These are phyloP conservation scores for Regulus satrapa DNA, from an alignment of 2,113 vertebrate species.

Conservation along the genomic window DNA sequence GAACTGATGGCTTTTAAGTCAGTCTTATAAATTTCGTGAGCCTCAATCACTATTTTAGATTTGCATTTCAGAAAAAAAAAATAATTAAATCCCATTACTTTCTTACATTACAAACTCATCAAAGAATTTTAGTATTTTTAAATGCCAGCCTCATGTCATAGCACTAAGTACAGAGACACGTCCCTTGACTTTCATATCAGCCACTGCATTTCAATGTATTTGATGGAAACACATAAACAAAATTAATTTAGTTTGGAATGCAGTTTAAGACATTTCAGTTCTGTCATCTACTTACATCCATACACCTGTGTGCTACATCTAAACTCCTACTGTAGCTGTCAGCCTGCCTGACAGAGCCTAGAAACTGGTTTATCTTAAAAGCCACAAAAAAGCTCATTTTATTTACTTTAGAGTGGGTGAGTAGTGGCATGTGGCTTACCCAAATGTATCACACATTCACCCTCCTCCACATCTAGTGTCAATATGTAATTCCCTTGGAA, in stretches of 20 bases:
- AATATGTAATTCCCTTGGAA: not conserved
- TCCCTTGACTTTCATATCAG: not conserved
- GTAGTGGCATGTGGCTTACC: not conserved
- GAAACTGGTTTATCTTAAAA: not conserved
- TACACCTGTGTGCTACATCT: not conserved
- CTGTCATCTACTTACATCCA: not conserved
- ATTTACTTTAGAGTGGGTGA: not conserved
- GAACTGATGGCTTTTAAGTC: not conserved
- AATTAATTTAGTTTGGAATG: not conserved
- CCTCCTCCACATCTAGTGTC: not conserved
- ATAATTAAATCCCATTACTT: not conserved
- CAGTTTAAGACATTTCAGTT: not conserved
- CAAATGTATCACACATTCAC: not conserved
- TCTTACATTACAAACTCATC: not conserved
- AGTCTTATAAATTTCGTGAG: not conserved
- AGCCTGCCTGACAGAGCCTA: not conserved
- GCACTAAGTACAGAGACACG: not conserved
- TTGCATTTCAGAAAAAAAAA: slow-evolving; percentile 3
- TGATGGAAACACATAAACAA: not conserved
- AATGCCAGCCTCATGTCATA: not conserved
- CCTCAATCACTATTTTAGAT: not conserved
- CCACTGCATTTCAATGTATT: not conserved
- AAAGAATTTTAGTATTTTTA: not conserved
- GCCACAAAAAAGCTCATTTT: not conserved
- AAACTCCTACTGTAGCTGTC: not conserved